Percentiles rank a stretch among this genome's conserved stretches.
phyloP scores from a whole-genome alignment of 1,140 invertebrate genomes.

The Mercenaria mercenaria region DNA sequence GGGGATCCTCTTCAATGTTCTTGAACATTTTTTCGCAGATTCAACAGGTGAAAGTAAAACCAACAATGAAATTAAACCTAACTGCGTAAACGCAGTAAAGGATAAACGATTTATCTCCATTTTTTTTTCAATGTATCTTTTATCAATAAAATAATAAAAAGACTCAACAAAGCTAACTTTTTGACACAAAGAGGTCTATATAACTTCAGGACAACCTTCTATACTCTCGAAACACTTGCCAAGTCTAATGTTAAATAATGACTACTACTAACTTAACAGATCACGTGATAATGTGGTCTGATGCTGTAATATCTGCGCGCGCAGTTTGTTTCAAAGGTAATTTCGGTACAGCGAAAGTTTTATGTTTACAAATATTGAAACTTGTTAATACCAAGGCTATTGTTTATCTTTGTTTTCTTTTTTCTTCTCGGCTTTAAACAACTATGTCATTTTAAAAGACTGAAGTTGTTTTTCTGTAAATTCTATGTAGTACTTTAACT shows the following conservation, averaged over 20 bases:
- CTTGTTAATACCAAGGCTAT: too few species aligned
- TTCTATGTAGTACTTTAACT: too few species aligned
- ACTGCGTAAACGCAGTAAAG: not conserved
- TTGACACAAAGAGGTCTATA: not conserved
- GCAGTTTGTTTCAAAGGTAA: not conserved
- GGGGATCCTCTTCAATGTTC: not conserved
- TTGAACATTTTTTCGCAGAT: not conserved
- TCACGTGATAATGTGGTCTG: conserved; percentile 5
- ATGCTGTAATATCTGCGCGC: not conserved
- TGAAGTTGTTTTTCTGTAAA: too few species aligned
- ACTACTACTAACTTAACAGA: not conserved
- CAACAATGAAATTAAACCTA: not conserved
- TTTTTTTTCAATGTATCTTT: not conserved
- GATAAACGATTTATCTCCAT: not conserved
- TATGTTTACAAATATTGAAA: too few species aligned
- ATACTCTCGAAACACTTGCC: not conserved
- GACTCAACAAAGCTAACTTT: not conserved
- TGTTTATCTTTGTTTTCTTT: too few species aligned
- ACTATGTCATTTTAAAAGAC: too few species aligned
- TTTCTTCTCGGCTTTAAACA: too few species aligned
- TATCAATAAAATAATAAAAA: not conserved
- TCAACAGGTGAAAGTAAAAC: not conserved
- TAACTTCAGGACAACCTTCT: too few species aligned
- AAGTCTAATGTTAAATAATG: not conserved
- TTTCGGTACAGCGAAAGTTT: not conserved